A percentile compares a stretch with the other conserved stretches of the same genome.
phyloP scores from a whole-genome alignment of 1,140 invertebrate genomes.

The Caenorhabditis elegans region DNA sequence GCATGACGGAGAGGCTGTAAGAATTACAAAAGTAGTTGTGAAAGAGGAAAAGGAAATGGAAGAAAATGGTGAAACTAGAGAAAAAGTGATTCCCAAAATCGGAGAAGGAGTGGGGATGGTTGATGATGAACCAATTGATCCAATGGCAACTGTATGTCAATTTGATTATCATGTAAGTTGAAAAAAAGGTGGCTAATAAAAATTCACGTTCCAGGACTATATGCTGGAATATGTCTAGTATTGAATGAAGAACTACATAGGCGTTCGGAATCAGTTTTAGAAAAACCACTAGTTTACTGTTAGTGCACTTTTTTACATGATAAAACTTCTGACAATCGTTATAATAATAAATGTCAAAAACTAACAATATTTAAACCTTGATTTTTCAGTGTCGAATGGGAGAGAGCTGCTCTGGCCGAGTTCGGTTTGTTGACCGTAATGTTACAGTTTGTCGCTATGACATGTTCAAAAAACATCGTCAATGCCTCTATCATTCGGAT shows the following conservation, averaged over 20 bases:
- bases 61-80: neutral
- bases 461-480: neutral
- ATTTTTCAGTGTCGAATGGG: conserved; percentile 41
- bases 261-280: too few relatives aligned
- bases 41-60: neutral
- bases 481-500: conserved; percentile 38
- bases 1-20: neutral
- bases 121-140: conserved; percentile 28
- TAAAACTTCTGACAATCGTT: too few relatives aligned
- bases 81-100: neutral
- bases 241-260: too few relatives aligned
- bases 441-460: conserved; percentile 39
- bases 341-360: too few relatives aligned
- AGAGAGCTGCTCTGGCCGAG: conserved; percentile 33
- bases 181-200: too few relatives aligned
- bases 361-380: neutral
- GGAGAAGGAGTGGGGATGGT: neutral
- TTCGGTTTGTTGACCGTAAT: conserved; percentile 32
- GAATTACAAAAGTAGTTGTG: neutral
- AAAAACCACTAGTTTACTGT: too few relatives aligned
- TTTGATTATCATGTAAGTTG: conserved; percentile 41
- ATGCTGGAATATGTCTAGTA: too few relatives aligned
- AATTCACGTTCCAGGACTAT: too few relatives aligned
- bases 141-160: conserved; percentile 23
- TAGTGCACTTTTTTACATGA: too few relatives aligned